Conservation (phyloP, 2,888 invertebrate species). For the Serripes groenlandicus region DNA sequence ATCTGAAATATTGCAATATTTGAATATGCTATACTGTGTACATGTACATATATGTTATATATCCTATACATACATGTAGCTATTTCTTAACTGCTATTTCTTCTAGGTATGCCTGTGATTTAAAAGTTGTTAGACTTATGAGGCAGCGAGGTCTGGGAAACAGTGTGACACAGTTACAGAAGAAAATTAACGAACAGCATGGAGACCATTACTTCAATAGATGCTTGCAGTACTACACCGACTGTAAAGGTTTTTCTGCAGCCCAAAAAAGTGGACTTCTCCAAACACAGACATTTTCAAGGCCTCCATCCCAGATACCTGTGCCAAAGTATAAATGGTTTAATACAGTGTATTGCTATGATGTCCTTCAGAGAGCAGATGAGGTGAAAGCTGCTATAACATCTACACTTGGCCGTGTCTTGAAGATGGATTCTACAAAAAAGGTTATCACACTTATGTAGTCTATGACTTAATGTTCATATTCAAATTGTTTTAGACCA, state of each 20-base stretch:
- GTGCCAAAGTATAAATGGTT: constrained; percentile 56
- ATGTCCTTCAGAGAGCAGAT: constrained; percentile 62
- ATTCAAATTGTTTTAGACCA: too few relatives aligned
- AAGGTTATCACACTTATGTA: too few relatives aligned
- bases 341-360: constrained; percentile 50
- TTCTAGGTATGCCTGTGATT: not conserved
- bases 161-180: constrained; percentile 27
- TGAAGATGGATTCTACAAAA: constrained; percentile 75
- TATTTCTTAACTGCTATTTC: too few relatives aligned
- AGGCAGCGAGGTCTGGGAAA: not conserved
- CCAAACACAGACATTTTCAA: not conserved
- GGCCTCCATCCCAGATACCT: constrained; percentile 32
- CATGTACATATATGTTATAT: constrained; percentile 66
- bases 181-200: constrained; percentile 50
- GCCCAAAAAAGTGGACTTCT: constrained; percentile 45
- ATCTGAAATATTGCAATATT: constrained; percentile 45
- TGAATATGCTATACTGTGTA: constrained; percentile 58
- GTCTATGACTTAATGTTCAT: too few relatives aligned
- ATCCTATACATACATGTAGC: too few relatives aligned
- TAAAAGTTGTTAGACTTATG: not conserved
- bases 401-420: constrained; percentile 60
- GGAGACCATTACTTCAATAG: constrained; percentile 53
- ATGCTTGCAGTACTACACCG: constrained; percentile 52
- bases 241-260: constrained; percentile 36
- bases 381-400: constrained; percentile 71